Evolutionary conservation across 2,888 invertebrate species (phyloP).

Genomic region (Loripinus fragilis): DNA sequence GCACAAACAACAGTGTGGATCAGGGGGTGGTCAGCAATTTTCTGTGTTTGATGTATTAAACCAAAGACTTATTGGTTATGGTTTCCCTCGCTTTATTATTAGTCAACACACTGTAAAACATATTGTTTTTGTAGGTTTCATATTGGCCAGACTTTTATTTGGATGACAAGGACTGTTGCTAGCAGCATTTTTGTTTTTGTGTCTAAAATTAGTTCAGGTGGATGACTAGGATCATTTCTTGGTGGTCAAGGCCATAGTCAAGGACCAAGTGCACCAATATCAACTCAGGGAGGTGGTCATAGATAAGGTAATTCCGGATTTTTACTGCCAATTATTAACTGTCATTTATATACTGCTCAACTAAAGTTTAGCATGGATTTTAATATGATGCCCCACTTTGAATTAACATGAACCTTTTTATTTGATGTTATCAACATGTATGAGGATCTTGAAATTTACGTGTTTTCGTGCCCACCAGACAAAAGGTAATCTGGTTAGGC

Average conservation of each 20-base stretch:
- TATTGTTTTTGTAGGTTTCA: slow-evolving; percentile 77
- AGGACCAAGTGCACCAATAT: slow-evolving; percentile 30
- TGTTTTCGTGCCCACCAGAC: too few species aligned
- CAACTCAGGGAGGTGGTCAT: slow-evolving; percentile 54
- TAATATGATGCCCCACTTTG: too few species aligned
- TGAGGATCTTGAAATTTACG: too few species aligned
- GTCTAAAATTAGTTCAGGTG: slow-evolving; percentile 69
- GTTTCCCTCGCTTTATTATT: slow-evolving; percentile 78
- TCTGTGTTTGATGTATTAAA: slow-evolving; percentile 79
- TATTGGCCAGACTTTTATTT: slow-evolving; percentile 76
- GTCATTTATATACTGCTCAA: too few species aligned
- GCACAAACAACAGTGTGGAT: slow-evolving; percentile 50
- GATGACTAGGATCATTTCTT: slow-evolving; percentile 52
- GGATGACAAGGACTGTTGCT: slow-evolving; percentile 81
- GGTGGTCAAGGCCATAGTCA: slow-evolving; percentile 50
- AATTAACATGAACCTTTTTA: too few species aligned
- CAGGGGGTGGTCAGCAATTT: slow-evolving; percentile 67
- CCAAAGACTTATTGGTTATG: slow-evolving; percentile 73
- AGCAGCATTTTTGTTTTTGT: slow-evolving; percentile 78
- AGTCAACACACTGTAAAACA: slow-evolving; percentile 79
- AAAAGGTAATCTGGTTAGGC: too few species aligned
- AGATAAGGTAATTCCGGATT: slow-evolving; percentile 56
- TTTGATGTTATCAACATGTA: too few species aligned
- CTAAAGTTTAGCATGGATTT: too few species aligned
- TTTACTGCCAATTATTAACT: too few species aligned